Percentiles rank a stretch among this genome's conserved stretches.
phyloP scores from a whole-genome alignment of 2,113 vertebrate species.

The Dendropsophus ebraccatus region DNA sequence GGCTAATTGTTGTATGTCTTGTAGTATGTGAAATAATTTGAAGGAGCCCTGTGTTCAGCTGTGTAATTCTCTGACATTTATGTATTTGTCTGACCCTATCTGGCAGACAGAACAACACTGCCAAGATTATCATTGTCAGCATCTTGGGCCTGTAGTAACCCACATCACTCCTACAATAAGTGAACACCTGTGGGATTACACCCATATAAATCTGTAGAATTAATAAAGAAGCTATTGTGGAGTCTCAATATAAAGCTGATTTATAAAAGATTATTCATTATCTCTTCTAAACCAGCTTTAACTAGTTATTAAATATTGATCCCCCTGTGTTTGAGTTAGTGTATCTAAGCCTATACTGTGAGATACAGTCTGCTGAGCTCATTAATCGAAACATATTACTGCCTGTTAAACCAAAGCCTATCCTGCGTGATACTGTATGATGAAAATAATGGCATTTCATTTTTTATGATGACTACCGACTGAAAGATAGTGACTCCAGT shows the following conservation, averaged over 20 bases:
- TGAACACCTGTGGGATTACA: neutral
- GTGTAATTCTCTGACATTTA: too few species aligned
- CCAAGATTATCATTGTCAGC: neutral
- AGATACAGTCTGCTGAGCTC: neutral
- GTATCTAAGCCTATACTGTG: neutral
- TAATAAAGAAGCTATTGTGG: neutral
- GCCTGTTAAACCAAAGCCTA: too few species aligned
- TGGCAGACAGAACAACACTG: neutral
- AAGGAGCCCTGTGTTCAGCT: too few species aligned
- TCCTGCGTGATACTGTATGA: too few species aligned
- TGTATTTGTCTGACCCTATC: neutral
- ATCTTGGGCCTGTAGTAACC: neutral
- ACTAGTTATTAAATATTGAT: neutral
- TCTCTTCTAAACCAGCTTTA: conserved; percentile 17
- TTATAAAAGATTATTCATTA: neutral
- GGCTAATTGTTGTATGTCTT: too few species aligned
- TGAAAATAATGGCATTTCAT: too few species aligned
- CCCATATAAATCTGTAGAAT: neutral
- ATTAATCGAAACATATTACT: too few species aligned
- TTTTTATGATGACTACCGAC: too few species aligned
- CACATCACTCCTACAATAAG: neutral
- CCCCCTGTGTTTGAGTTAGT: neutral
- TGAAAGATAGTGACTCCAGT: too few species aligned
- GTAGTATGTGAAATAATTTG: neutral
- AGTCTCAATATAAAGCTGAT: neutral